Evolutionary conservation across 1,140 invertebrate species (phyloP).

Genomic region (Drosophila varians): DNA sequence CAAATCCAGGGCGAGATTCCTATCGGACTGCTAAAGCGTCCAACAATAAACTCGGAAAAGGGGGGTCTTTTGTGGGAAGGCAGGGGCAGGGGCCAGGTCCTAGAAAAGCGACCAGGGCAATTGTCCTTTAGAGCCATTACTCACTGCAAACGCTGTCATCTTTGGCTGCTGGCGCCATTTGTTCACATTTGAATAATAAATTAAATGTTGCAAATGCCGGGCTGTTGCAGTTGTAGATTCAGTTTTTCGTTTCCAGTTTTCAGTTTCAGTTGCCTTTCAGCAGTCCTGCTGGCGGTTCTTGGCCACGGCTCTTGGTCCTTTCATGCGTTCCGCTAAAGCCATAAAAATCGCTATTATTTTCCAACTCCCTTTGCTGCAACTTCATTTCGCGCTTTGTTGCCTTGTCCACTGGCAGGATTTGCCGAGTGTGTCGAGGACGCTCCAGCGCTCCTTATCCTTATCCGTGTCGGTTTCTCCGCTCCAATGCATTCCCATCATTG

Average conservation of each 20-base stretch:
- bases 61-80: background rate
- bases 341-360: constrained; percentile 71
- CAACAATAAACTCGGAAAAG: constrained; percentile 26
- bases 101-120: constrained; percentile 39
- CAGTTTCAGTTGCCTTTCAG: constrained; percentile 55
- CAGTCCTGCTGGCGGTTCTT: constrained; percentile 36
- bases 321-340: constrained; percentile 70
- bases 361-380: constrained; percentile 33
- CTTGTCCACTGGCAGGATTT: constrained; percentile 39
- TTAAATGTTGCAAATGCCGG: constrained; percentile 78
- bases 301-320: constrained; percentile 39
- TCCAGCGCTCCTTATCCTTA: constrained; percentile 18
- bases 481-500: constrained; percentile 16
- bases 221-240: constrained; percentile 41
- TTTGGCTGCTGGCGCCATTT: constrained; percentile 73
- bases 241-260: constrained; percentile 39
- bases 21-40: constrained; percentile 27
- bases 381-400: constrained; percentile 57
- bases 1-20: constrained; percentile 50
- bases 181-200: constrained; percentile 81
- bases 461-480: constrained; percentile 29
- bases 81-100: background rate
- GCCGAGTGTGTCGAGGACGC: background rate
- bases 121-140: constrained; percentile 65
- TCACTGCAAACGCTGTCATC: constrained; percentile 67